These are phyloP conservation scores for Mastomys coucha DNA, from an alignment of 2,113 vertebrate species.

Conservation along the genomic window DNA sequence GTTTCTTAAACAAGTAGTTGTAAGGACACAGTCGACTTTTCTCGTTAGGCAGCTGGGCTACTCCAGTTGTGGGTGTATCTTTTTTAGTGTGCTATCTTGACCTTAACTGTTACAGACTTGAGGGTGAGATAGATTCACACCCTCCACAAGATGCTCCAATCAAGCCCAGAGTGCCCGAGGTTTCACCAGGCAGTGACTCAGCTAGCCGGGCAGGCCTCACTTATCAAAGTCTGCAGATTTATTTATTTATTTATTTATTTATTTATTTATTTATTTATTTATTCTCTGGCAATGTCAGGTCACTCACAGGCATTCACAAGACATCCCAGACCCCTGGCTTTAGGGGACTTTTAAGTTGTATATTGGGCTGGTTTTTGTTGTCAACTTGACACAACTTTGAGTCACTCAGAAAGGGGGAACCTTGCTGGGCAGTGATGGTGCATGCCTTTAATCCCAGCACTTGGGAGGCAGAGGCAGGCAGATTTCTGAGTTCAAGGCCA, in stretches of 20 bases:
- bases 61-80: background rate
- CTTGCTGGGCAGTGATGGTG: too few species aligned
- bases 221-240: background rate
- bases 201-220: fast-evolving
- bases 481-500: too few species aligned
- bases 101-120: too few species aligned
- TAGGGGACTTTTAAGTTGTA: background rate
- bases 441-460: too few species aligned
- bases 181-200: background rate
- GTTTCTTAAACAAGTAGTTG: background rate
- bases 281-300: background rate
- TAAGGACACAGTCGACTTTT: background rate
- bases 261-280: background rate
- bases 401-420: too few species aligned
- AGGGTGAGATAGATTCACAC: background rate
- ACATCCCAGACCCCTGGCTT: background rate
- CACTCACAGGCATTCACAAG: background rate
- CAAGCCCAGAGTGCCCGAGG: background rate
- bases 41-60: background rate
- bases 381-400: too few species aligned
- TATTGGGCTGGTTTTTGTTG: too few species aligned
- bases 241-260: too few species aligned
- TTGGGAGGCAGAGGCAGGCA: too few species aligned
- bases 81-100: background rate
- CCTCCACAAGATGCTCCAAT: background rate